phyloP scores from a whole-genome alignment of 2,797 vertebrate species.

The Mus spretus region DNA sequence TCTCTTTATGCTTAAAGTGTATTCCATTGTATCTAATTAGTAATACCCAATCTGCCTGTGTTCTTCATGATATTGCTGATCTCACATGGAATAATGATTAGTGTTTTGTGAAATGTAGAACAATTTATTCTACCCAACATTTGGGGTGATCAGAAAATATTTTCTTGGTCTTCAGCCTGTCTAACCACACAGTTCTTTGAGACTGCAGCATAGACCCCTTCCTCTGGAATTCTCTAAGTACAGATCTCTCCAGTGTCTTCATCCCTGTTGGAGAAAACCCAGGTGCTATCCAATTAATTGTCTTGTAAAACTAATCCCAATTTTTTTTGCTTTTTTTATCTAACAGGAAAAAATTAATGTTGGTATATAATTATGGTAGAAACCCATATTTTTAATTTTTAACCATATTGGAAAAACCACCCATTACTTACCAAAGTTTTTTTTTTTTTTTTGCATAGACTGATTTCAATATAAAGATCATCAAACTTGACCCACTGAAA shows the following conservation, averaged over 20 bases:
- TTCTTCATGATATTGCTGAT: neutral
- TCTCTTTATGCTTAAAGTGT: neutral
- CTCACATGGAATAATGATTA: neutral
- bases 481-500: neutral
- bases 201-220: accelerated
- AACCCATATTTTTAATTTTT: neutral
- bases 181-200: neutral
- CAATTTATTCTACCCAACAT: neutral
- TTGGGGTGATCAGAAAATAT: neutral
- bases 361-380: slow-evolving; percentile 23
- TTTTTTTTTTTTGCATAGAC: neutral
- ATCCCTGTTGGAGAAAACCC: neutral
- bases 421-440: neutral
- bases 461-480: neutral
- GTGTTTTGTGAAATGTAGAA: neutral
- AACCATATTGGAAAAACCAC: neutral
- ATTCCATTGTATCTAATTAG: neutral
- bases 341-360: slow-evolving; percentile 71
- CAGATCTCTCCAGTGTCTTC: neutral
- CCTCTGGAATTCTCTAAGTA: neutral
- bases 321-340: slow-evolving; percentile 28
- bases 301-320: slow-evolving; percentile 32
- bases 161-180: neutral
- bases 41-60: neutral
- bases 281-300: slow-evolving; percentile 10